Base-by-base conservation (phyloP, 2,888 invertebrate species). In the Drosophila setosimentum region DNA sequence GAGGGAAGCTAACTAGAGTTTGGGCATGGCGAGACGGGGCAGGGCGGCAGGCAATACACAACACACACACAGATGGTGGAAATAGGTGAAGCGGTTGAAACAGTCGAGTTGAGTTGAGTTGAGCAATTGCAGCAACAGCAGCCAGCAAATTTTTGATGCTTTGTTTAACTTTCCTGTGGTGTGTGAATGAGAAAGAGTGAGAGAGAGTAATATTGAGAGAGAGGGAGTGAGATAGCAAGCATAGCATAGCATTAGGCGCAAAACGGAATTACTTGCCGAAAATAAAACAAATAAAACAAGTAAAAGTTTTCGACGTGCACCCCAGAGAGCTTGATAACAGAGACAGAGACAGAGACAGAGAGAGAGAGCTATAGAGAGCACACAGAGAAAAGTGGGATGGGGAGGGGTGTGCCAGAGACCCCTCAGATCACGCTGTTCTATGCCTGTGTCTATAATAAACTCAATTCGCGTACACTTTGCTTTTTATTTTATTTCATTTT, bases 241-340 rank as follows among this genome's bases (percentile, higher is more conserved):
- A 68, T 76, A 61, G 82, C 76, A 66, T 55, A 70, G 80, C 73
- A 87, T 85, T 85, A 87, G 85, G 85, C 85, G 75, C 78, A 82
- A 82, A 80, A 76, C 72, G 80, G 76, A 82, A 84, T 86, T 86
- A 78, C 82, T 87, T 80, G 80, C 80, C 68, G 71, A 76, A 85
- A 87, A 77, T 74, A 87, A 84, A 76, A 68, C 78, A 87, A 85
- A 85, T 78, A 85, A 83, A 87, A 73, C 79, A 73, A 68, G 80
- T 50, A 71, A 82, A 82, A 80, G 53, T 82, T 87, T 74, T 57
- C 77, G 37, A 73, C 69, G 72, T 69, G 76, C 72, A 29, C 75
- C 61, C 75, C 53, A 57, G 63, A 61, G 55, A 67, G 45, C 37
- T 24, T 61, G 78, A 78, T 68, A 73, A 75, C 30, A 50, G 48